These are phyloP conservation scores for Ceratosolen solmsi DNA, from an alignment of 1,140 invertebrate genomes.

Conservation along the genomic window DNA sequence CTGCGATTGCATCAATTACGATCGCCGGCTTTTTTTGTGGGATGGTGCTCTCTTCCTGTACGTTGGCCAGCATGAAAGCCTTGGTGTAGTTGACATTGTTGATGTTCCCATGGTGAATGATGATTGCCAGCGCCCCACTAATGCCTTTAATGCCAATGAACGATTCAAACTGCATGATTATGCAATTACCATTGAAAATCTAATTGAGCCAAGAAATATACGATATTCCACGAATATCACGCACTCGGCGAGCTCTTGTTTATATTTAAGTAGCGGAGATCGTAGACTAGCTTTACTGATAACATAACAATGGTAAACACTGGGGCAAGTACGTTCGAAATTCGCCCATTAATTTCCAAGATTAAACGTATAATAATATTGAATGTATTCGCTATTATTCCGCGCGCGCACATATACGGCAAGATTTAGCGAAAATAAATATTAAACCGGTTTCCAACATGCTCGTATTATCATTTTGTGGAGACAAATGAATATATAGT, in stretches of 20 bases:
- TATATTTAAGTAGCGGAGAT: background rate
- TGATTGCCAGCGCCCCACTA: background rate
- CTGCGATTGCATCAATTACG: slow-evolving; percentile 6
- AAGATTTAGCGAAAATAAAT: background rate
- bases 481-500: background rate
- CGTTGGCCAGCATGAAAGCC: background rate
- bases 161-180: background rate
- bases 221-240: background rate
- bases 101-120: background rate
- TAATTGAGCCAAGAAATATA: slow-evolving; percentile 7
- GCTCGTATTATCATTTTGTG: background rate
- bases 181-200: slow-evolving; percentile 16
- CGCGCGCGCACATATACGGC: background rate
- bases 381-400: slow-evolving; percentile 9
- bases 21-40: background rate
- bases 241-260: background rate
- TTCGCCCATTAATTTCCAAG: slow-evolving; percentile 1
- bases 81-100: background rate
- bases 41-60: background rate
- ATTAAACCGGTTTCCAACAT: slow-evolving; percentile 2
- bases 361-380: slow-evolving; percentile 21
- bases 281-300: background rate
- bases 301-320: slow-evolving; percentile 6
- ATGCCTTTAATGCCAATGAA: background rate
- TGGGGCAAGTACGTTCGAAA: background rate